A percentile compares a stretch with the other conserved stretches of the same genome.
These are phyloP conservation scores for Peromyscus maniculatus DNA, from an alignment of 2,113 vertebrate genomes.

Conservation along the genomic window DNA sequence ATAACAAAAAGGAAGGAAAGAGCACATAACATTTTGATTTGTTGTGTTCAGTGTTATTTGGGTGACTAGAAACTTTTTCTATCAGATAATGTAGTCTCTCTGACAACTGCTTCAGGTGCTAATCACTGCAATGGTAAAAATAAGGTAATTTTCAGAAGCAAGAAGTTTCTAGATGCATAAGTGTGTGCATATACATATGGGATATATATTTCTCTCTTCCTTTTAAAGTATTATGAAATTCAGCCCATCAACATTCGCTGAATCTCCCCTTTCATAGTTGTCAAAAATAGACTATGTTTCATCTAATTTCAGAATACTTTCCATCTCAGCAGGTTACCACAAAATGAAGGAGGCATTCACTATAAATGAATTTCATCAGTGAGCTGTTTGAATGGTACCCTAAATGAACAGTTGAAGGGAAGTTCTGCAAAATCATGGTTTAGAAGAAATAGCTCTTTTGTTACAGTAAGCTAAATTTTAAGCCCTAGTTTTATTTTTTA, in stretches of 20 bases:
- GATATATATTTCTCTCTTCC: background rate
- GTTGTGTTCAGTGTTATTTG: slow-evolving; percentile 5
- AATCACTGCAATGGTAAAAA: slow-evolving; percentile 48
- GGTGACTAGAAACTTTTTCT: slow-evolving; percentile 6
- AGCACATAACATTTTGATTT: slow-evolving; percentile 27
- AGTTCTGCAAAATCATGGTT: slow-evolving; percentile 17
- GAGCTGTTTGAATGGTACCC: slow-evolving; percentile 35
- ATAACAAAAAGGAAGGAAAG: background rate
- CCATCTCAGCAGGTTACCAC: slow-evolving; percentile 61
- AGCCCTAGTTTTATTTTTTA: slow-evolving; percentile 1
- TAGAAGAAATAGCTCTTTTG: background rate
- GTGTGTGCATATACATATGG: background rate
- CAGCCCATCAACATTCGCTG: slow-evolving; percentile 57
- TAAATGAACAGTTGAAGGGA: slow-evolving; percentile 61
- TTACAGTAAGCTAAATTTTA: slow-evolving; percentile 4
- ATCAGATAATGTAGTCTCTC: slow-evolving; percentile 21
- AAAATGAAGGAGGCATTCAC: slow-evolving; percentile 68
- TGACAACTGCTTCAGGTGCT: background rate
- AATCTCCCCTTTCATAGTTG: slow-evolving; percentile 32
- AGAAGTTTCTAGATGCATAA: background rate
- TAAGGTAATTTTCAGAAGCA: background rate
- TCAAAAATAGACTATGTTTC: slow-evolving; percentile 65
- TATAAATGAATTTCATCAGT: slow-evolving; percentile 62
- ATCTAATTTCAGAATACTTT: slow-evolving; percentile 73
- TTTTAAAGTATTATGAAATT: slow-evolving; percentile 49